A percentile compares a stretch with the other conserved stretches of the same genome.
These are phyloP conservation scores for Eretmochelys imbricata DNA, from an alignment of 2,113 vertebrate species.

Conservation along the genomic window DNA sequence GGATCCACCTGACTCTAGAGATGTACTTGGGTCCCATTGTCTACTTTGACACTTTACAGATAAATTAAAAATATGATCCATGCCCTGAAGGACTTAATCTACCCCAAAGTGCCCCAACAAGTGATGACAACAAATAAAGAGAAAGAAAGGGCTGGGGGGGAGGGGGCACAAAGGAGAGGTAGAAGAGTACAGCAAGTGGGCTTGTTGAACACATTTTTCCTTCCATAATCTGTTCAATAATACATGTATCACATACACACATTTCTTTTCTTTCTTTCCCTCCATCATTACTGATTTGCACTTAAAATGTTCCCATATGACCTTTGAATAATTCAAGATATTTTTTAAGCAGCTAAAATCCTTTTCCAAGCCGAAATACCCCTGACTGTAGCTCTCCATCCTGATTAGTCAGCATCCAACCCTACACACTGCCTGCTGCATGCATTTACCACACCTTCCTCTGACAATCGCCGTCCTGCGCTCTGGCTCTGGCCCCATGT, in stretches of 20 bases:
- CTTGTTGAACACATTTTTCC: not conserved
- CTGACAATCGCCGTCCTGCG: not conserved
- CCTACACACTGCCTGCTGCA: not conserved
- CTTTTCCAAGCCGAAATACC: not conserved
- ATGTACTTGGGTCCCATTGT: no score
- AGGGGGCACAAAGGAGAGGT: not conserved
- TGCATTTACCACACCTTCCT: not conserved
- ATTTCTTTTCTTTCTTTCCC: not conserved
- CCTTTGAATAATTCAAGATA: not conserved
- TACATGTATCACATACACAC: not conserved
- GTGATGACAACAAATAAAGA: not conserved
- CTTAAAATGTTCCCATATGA: not conserved
- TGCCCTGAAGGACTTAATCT: not conserved
- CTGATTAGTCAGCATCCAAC: not conserved
- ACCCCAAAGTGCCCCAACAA: not conserved
- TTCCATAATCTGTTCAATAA: not conserved
- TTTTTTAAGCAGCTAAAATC: not conserved
- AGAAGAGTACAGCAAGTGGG: fast-evolving
- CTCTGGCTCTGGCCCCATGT: not conserved
- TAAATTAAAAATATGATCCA: not conserved
- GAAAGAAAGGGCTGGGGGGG: not conserved
- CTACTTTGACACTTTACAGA: no score
- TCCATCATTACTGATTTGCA: not conserved
- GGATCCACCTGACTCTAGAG: not conserved
- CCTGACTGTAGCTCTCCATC: not conserved